Base-by-base conservation (phyloP, 30 jellyfish, hydroid and myxozoan genomes). In the Cassiopea xamachana region DNA sequence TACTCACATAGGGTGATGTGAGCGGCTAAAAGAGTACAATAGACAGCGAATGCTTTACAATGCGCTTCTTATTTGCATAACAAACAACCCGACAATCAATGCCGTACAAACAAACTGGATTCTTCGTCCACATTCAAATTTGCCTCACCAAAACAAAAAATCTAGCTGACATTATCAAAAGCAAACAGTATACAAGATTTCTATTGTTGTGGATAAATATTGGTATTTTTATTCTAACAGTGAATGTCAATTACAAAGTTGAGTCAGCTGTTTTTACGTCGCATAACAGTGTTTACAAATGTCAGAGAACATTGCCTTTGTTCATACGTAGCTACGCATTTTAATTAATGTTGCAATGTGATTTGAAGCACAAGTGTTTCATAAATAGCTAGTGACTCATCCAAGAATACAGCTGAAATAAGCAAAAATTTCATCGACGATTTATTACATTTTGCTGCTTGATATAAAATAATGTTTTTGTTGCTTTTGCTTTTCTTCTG, bases 21-120 rank as follows among this genome's bases (percentile, higher is more conserved):
- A 71, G 27, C 50, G 80, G 80, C 51, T 18, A 39, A n/a, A 71
- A 9, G 80, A 51, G 15, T 15, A 27, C 55, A 7, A 68, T 7
- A 15, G 27, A 1, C 16, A 43, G 80, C 15, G 80, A 71, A 16
- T 19, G 7, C 1, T 19, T 17, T 19, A 43, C 80, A 71, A 18
- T n/a, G 27, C 1, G 16, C 51, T 39, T 1, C 55, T 71, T 18
- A 18, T 8, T 18, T 68, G 7, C 47, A 5, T 19, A 9, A 4
- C 87, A 19, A 49, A 78, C 13, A 39, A 45, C 55, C 87, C 87
- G 87, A 78, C 87, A 78, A 78, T 78, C 75, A 78, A 50, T 18
- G 87, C 87, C 87, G 87, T 78, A 15, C 87, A 78, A 78, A 78
- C 75, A 78, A 78, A 19, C 51, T 47, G 71, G 71, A 78, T 60